These are phyloP conservation scores for Ceratina australensis DNA, from an alignment of 1,140 invertebrate species.

Conservation along the genomic window DNA sequence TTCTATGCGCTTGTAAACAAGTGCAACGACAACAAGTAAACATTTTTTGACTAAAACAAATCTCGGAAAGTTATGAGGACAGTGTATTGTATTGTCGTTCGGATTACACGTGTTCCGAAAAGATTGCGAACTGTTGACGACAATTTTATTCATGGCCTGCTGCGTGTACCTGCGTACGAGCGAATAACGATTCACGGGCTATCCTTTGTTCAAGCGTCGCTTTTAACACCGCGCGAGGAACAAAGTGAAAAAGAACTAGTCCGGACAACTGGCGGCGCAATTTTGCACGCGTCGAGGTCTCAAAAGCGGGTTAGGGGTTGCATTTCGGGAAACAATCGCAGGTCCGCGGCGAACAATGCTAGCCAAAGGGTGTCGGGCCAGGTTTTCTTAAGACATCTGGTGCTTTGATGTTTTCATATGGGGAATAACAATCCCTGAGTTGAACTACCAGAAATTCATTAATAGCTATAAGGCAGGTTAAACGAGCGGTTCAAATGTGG, in stretches of 20 bases:
- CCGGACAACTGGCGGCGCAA: background rate
- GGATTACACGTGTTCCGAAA: too few relatives aligned
- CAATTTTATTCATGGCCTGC: background rate
- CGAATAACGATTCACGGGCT: background rate
- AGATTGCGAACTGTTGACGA: background rate
- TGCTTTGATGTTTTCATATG: slow-evolving; percentile 56
- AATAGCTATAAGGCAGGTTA: too few relatives aligned
- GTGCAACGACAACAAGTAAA: too few relatives aligned
- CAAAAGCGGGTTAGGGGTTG: background rate
- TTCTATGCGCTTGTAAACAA: too few relatives aligned
- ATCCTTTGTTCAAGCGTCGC: background rate
- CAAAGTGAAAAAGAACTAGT: background rate
- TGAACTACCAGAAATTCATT: too few relatives aligned
- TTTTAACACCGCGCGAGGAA: background rate
- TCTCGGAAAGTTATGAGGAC: too few relatives aligned
- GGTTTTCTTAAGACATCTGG: slow-evolving; percentile 23
- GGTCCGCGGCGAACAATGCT: slow-evolving; percentile 7
- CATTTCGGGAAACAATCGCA: slow-evolving; percentile 15
- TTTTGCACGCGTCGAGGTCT: background rate
- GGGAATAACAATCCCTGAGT: slow-evolving; percentile 3
- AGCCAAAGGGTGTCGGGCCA: background rate
- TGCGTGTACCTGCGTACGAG: background rate
- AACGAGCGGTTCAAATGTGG: too few relatives aligned
- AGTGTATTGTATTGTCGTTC: too few relatives aligned
- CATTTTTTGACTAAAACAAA: too few relatives aligned